Evolutionary conservation across 2,113 vertebrate genomes (phyloP).

Genomic region (Asarcornis scutulata): DNA sequence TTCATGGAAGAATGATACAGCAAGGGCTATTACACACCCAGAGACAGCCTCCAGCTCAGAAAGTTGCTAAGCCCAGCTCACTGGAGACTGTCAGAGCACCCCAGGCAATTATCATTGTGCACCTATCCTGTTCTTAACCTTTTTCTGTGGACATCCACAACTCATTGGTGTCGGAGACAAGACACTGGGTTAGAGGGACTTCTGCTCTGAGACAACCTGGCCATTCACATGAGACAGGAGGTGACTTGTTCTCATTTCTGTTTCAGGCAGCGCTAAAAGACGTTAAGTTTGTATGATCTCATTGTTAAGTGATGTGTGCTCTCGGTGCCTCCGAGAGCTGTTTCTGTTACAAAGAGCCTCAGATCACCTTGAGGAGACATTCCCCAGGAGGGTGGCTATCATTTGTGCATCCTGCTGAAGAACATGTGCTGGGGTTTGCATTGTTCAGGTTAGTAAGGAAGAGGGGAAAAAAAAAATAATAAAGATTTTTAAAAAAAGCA

Average conservation of each 20-base stretch:
- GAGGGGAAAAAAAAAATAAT: accelerated
- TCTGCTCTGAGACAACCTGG: not conserved
- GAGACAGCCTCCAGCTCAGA: not conserved
- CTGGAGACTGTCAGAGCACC: not conserved
- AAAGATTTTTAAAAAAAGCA: not conserved
- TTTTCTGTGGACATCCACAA: not conserved
- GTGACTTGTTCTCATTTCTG: not conserved
- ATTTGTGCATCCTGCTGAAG: not conserved
- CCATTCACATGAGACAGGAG: not conserved
- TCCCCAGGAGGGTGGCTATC: not conserved
- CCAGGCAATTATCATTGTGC: not conserved
- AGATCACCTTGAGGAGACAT: not conserved
- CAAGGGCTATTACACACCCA: not conserved
- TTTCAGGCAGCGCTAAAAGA: not conserved
- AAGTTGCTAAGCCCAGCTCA: not conserved
- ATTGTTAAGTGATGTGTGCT: not conserved
- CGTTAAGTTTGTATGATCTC: not conserved
- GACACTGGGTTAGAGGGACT: not conserved
- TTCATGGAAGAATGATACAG: not conserved
- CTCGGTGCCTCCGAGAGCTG: not conserved
- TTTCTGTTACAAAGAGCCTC: not conserved
- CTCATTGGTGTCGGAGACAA: not conserved
- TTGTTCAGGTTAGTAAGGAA: not conserved
- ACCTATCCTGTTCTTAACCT: not conserved
- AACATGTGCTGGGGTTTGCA: not conserved